A percentile compares a stretch with the other conserved stretches of the same genome.
Evolutionary conservation across 2,888 invertebrate species (phyloP).

Genomic region (Griposia aprilina): DNA sequence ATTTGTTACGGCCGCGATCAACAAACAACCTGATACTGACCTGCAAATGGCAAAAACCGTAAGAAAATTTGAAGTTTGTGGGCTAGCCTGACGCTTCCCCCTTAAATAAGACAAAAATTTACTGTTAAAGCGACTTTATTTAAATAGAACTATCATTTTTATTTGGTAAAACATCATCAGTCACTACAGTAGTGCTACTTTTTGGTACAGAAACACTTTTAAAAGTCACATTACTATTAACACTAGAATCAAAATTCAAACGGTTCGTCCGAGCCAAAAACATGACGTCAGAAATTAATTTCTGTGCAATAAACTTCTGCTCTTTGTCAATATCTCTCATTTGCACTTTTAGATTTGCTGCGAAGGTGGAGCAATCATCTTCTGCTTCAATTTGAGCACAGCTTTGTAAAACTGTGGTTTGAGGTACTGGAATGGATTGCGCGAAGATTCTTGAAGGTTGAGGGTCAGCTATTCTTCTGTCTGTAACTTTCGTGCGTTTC

Average conservation of each 20-base stretch:
- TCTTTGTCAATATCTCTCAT: slow-evolving; percentile 46
- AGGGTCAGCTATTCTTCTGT: neutral
- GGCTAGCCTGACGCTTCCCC: too few species aligned
- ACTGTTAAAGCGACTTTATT: slow-evolving; percentile 10
- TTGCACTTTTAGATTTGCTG: slow-evolving; percentile 48
- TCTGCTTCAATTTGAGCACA: slow-evolving; percentile 28
- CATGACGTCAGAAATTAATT: slow-evolving; percentile 55
- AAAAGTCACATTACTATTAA: neutral
- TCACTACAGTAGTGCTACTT: neutral
- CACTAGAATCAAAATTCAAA: slow-evolving; percentile 43
- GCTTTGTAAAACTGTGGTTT: slow-evolving; percentile 21
- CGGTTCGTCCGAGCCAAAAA: slow-evolving; percentile 50
- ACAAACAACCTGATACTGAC: too few species aligned
- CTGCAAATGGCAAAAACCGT: too few species aligned
- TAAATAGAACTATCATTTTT: slow-evolving; percentile 9
- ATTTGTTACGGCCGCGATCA: too few species aligned
- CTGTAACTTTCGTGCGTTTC: slow-evolving; percentile 19
- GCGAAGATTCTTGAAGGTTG: slow-evolving; percentile 37
- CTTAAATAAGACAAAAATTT: neutral
- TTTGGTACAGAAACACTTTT: neutral
- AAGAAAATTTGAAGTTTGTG: too few species aligned
- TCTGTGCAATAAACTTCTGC: slow-evolving; percentile 53
- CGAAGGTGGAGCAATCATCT: slow-evolving; percentile 52
- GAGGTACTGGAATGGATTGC: slow-evolving; percentile 32
- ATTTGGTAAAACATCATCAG: slow-evolving; percentile 24